Evolutionary conservation across 2,113 vertebrate species (phyloP), one percentile per base, ranked within the genome.

Genomic region (Neoarius graeffei): DNA sequence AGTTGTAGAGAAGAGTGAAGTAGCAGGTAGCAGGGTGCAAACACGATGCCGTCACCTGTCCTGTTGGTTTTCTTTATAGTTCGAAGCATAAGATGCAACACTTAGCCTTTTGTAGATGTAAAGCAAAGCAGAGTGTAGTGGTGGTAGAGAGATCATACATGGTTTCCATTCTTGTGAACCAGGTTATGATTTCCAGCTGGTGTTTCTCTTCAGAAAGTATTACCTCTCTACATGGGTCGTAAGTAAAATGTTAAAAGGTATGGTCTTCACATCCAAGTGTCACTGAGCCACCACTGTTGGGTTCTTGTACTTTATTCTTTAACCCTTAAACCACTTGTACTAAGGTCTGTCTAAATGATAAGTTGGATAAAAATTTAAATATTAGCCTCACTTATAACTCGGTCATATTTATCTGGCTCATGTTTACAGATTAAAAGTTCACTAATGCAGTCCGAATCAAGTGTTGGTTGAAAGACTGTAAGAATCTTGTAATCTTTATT

Each of bases 21-120:
- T 48, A 42, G 79, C 52, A 80, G 77, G 13, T 56, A n/a, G 54
- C 27, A 23, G 57, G 56, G 80, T 82, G 80, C 57, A 62, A 82
- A 60, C 19, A 62, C 10, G 56, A 42, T 82, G 56, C 57, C 9
- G 10, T 82, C 56, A 62, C 57, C 80, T 35, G 8, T 62, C 42
- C 56, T 62, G 14, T 62, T 62, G 27, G 27, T 62, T 82, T 82
- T 42, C 17, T 8, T 35, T 62, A 82, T 57, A 82, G 17, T 82
- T 62, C 27, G 17, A 82, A 23, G 59, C 10, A 82, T 82, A 23
- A 42, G 13, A 23, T 23, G 15, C 56, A 25, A 9, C 57, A 62
- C 80, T 82, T 81, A 81, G 17, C n/a, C 57, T 82, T 62, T 35
- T 42, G 80, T 62, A 42, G 27, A 62, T 81, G 80, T 59, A 81